Conservation (phyloP, 2,113 vertebrate genomes). For the Anseranas semipalmata region DNA sequence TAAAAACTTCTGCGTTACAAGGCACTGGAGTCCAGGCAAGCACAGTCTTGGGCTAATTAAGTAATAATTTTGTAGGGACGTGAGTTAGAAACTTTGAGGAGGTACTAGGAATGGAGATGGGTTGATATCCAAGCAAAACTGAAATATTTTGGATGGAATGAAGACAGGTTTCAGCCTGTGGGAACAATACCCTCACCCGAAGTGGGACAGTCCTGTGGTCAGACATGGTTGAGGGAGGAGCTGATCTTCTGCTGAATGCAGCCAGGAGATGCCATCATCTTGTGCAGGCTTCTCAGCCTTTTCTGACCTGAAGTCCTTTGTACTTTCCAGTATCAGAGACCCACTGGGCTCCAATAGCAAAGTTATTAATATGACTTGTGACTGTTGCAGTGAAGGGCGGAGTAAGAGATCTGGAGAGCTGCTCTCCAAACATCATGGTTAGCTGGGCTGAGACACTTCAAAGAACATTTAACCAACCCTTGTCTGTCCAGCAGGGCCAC, state of each 20-base stretch:
- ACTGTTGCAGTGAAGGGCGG: not conserved
- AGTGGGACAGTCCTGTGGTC: not conserved
- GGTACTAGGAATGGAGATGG: not conserved
- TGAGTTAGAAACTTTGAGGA: not conserved
- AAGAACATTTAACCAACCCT: not conserved
- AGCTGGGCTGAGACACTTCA: not conserved
- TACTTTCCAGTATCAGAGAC: not conserved
- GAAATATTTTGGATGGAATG: not conserved
- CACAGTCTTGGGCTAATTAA: not conserved
- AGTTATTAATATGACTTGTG: not conserved
- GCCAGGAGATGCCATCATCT: not conserved
- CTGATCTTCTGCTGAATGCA: not conserved
- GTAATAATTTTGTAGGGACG: not conserved
- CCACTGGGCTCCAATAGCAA: not conserved
- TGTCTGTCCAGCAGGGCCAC: not conserved
- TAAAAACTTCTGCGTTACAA: not conserved
- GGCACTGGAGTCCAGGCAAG: not conserved
- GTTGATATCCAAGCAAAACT: not conserved
- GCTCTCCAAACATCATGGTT: not conserved
- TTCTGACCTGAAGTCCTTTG: not conserved
- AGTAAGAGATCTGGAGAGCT: not conserved
- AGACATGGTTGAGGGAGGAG: not conserved
- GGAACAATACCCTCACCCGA: not conserved
- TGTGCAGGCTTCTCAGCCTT: not conserved
- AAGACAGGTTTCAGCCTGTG: not conserved